Conservation (phyloP, 2,888 invertebrate genomes). For the Chrysolina americana region DNA sequence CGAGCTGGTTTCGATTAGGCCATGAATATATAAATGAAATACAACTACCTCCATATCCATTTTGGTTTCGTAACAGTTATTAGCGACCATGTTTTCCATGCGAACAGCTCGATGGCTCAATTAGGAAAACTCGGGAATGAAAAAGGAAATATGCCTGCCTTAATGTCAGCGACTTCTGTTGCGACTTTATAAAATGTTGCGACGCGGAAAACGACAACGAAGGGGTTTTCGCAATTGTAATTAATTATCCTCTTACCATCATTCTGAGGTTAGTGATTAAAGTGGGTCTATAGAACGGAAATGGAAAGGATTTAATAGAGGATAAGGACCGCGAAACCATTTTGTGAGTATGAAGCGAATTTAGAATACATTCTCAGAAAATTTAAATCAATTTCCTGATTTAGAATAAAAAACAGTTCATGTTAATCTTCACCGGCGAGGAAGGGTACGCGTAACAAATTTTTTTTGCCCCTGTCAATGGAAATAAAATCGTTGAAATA, state of each 20-base stretch:
- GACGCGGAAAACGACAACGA: background rate
- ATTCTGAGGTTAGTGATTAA: background rate
- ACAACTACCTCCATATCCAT: background rate
- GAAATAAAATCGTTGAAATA: too few relatives aligned
- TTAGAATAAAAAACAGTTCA: too few relatives aligned
- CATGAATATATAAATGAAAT: background rate
- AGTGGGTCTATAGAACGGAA: background rate
- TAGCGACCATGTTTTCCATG: slow-evolving; percentile 1
- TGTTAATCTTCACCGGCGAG: too few relatives aligned
- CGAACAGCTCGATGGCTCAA: slow-evolving; percentile 1
- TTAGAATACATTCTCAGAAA: too few relatives aligned
- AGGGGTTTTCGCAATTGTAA: background rate
- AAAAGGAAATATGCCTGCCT: background rate
- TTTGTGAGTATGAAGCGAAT: too few relatives aligned
- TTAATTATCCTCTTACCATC: slow-evolving; percentile 3
- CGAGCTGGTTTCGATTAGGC: background rate
- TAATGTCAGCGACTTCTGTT: slow-evolving; percentile 1
- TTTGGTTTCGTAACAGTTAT: background rate
- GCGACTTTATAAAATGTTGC: background rate
- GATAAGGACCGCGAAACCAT: too few relatives aligned
- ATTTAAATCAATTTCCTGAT: too few relatives aligned
- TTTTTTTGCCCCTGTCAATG: too few relatives aligned
- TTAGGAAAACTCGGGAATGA: background rate
- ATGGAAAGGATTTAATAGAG: background rate
- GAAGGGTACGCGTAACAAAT: too few relatives aligned